Base-by-base conservation (phyloP, 2,888 invertebrate genomes). In the Hypercompe scribonia region DNA sequence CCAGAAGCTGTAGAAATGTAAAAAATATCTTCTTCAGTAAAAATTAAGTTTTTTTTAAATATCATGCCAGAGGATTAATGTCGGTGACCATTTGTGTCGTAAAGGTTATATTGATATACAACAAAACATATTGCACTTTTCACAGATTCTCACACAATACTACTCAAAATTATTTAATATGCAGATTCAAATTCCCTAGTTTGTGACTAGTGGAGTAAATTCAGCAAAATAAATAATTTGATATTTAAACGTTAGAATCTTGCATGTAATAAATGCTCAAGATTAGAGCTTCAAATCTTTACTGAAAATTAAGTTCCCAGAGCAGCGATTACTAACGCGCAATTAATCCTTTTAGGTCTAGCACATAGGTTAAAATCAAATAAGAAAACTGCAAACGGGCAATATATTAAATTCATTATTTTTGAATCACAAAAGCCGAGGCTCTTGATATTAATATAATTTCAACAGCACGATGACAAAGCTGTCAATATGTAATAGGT, bases 321-420 rank as follows among this genome's bases (percentile, higher is more conserved):
- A 71, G 65, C 65, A 65, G n/a, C 65, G 31, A 71, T 42, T 73
- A 70, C 70, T 73, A 70, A 78, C 70, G 71, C 61, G n/a, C 73
- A 75, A 79, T 74, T 81, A 76, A 84, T 77, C 77, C 74, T 74
- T 73, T 70, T 36, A 67, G 72, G 71, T 33, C 67, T 69, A 65
- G 65, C 64, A 73, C 75, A 78, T 77, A 76, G 81, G 77, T 81
- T 42, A 65, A 71, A 77, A 74, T 72, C 42, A 73, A 76, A 77
- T 75, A 68, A 65, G 39, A 67, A 46, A 15, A 39, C 61, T 50
- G 58, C 63, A 68, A 36, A 67, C 66, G 58, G 28, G 24, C 64
- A 21, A 71, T 33, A 46, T 31, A 2, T 61, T 31, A 15, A 61
- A 31, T 31, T 28, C 5, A n/a, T 11, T 42, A 3, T 15, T 42